phyloP scores from a whole-genome alignment of 2,113 vertebrate species.

The Nansenia antarctica region DNA sequence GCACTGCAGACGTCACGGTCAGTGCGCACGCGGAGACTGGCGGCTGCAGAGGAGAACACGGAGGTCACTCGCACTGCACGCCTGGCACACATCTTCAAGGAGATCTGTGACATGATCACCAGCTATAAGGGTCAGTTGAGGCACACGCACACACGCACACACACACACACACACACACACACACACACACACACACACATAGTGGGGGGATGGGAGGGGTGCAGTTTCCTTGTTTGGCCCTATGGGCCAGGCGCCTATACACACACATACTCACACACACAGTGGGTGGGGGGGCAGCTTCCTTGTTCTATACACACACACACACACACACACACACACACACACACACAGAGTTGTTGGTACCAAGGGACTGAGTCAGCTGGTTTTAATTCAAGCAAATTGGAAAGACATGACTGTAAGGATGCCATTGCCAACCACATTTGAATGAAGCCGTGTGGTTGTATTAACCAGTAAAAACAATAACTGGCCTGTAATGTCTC shows the following conservation, averaged over 20 bases:
- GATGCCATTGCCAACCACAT: neutral
- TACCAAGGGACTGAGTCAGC: neutral
- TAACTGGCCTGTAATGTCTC: slow-evolving; percentile 12
- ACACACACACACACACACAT: neutral
- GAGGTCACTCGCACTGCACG: slow-evolving; percentile 96
- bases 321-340: neutral
- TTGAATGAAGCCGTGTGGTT: neutral
- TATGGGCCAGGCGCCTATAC: too few species aligned
- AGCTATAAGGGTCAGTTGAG: slow-evolving; percentile 87
- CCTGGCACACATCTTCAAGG: slow-evolving; percentile 98
- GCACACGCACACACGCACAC: neutral
- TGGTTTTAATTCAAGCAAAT: neutral
- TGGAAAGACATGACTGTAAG: neutral
- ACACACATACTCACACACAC: neutral
- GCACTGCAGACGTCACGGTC: slow-evolving; percentile 95
- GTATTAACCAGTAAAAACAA: neutral
- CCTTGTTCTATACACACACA: too few species aligned
- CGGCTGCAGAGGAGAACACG: slow-evolving; percentile 93
- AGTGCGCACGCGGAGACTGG: slow-evolving; percentile 90
- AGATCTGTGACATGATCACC: slow-evolving; percentile 97
- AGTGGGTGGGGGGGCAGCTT: too few species aligned
- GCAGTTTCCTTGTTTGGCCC: too few species aligned
- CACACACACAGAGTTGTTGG: neutral
- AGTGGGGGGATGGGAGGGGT: too few species aligned
- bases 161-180: neutral